Conservation (phyloP, 1,140 invertebrate genomes). For the Hypsibius dujardini region DNA sequence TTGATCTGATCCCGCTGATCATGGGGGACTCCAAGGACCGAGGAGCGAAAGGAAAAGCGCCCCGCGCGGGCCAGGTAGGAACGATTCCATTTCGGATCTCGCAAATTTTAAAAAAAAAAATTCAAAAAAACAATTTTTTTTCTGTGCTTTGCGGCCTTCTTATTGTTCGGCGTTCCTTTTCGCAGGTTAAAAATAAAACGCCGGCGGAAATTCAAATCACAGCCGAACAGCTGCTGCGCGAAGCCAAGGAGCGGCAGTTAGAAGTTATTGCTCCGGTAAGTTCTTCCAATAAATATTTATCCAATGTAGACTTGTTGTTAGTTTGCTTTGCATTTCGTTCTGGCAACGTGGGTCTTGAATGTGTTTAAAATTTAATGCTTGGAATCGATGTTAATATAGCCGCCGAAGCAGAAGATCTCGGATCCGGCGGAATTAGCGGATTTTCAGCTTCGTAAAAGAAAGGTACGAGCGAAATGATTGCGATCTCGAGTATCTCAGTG, state of each 20-base stretch:
- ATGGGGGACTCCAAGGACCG: not conserved
- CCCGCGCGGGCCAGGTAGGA: not conserved
- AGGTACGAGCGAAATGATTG: constrained; percentile 31
- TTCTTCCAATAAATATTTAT: constrained; percentile 19
- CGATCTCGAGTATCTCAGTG: not conserved
- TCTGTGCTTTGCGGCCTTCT: not conserved
- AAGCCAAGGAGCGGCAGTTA: constrained; percentile 95
- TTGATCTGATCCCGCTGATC: no score
- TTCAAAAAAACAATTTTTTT: not conserved
- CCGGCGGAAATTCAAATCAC: constrained; percentile 98
- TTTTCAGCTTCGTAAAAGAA: constrained; percentile 81
- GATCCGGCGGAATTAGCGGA: constrained; percentile 95
- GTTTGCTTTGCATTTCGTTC: no score
- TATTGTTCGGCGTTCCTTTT: constrained; percentile 21
- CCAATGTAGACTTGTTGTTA: no score
- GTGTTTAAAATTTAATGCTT: no score
- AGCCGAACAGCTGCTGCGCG: constrained; percentile 86
- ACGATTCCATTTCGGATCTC: no score
- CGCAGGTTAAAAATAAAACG: constrained; percentile 84
- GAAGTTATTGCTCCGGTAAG: constrained; percentile 84
- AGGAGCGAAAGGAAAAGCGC: not conserved
- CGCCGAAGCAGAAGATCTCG: constrained; percentile 97
- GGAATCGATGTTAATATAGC: constrained; percentile 34
- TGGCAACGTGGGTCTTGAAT: no score
- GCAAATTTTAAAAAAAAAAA: no score